These are phyloP conservation scores for Sminthopsis crassicaudata DNA, from an alignment of 2,113 vertebrate species.

Conservation along the genomic window DNA sequence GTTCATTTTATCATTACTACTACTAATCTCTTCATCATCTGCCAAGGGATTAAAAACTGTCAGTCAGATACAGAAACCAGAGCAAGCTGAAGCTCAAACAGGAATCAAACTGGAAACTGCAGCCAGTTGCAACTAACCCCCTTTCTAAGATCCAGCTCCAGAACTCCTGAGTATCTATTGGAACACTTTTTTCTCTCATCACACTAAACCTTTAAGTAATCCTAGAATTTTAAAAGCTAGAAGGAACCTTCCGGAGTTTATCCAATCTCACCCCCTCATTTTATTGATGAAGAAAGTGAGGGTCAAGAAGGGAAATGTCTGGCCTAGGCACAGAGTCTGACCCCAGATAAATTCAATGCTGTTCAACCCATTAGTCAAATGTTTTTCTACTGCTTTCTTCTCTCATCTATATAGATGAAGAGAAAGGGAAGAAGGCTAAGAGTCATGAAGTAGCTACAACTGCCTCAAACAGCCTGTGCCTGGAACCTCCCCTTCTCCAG, in stretches of 20 bases:
- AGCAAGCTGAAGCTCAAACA: slow-evolving; percentile 7
- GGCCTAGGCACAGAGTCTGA: background rate
- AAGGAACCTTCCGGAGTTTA: background rate
- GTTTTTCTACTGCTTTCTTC: background rate
- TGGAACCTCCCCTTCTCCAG: background rate
- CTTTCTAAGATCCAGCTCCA: background rate
- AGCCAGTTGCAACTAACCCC: background rate
- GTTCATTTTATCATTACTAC: background rate
- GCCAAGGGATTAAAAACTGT: background rate
- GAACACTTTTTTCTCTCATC: background rate
- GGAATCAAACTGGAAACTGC: background rate
- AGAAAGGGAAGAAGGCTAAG: slow-evolving; percentile 5
- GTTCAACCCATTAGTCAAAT: background rate
- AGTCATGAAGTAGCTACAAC: background rate
- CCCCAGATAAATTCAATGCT: background rate
- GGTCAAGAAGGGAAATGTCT: background rate
- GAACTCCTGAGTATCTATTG: background rate
- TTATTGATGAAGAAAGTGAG: background rate
- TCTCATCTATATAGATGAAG: background rate
- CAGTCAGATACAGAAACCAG: slow-evolving; percentile 39
- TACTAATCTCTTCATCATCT: background rate
- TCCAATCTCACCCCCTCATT: background rate
- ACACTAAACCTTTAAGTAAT: background rate
- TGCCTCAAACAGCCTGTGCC: background rate
- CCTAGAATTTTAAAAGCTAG: background rate